phyloP scores from a whole-genome alignment of 1,140 invertebrate genomes.

The Drosophila murphyi region DNA sequence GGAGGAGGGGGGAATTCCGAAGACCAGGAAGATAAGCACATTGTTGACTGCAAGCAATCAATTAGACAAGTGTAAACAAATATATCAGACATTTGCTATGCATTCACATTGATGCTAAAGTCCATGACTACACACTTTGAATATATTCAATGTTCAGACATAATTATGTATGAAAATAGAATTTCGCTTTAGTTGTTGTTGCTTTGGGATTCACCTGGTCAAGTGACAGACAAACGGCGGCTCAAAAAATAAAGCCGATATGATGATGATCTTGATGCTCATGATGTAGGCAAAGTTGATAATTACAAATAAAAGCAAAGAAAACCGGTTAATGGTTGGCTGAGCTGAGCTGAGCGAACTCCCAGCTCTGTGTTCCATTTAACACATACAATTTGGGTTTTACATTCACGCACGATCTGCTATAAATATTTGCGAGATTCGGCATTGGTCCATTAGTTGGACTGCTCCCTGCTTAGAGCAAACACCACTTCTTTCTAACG shows the following conservation, averaged over 20 bases:
- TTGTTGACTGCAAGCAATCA: background rate
- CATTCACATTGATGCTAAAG: slow-evolving; percentile 9
- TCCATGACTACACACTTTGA: slow-evolving; percentile 3
- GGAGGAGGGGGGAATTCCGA: slow-evolving; percentile 6
- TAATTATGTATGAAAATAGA: slow-evolving; percentile 39
- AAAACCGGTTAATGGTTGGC: slow-evolving; percentile 61
- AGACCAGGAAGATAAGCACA: slow-evolving; percentile 14
- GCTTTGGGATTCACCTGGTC: slow-evolving; percentile 57
- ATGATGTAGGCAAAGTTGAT: slow-evolving; percentile 33
- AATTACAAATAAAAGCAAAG: slow-evolving; percentile 63
- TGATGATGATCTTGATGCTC: slow-evolving; percentile 20
- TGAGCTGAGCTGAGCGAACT: background rate
- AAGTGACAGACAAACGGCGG: slow-evolving; percentile 27
- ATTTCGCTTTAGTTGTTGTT: slow-evolving; percentile 22
- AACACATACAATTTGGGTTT: slow-evolving; percentile 5
- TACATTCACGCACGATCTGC: slow-evolving; percentile 14
- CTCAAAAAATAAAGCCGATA: slow-evolving; percentile 23
- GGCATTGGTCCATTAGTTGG: slow-evolving; percentile 56
- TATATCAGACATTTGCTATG: background rate
- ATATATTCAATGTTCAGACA: slow-evolving; percentile 1
- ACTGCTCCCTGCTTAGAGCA: slow-evolving; percentile 25
- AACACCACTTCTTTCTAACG: slow-evolving; percentile 15
- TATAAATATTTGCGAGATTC: slow-evolving; percentile 35
- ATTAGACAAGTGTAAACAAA: slow-evolving; percentile 7
- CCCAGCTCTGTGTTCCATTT: slow-evolving; percentile 29